Evolutionary conservation across 2,888 invertebrate species (phyloP).

Genomic region (Cephus pygmeus): DNA sequence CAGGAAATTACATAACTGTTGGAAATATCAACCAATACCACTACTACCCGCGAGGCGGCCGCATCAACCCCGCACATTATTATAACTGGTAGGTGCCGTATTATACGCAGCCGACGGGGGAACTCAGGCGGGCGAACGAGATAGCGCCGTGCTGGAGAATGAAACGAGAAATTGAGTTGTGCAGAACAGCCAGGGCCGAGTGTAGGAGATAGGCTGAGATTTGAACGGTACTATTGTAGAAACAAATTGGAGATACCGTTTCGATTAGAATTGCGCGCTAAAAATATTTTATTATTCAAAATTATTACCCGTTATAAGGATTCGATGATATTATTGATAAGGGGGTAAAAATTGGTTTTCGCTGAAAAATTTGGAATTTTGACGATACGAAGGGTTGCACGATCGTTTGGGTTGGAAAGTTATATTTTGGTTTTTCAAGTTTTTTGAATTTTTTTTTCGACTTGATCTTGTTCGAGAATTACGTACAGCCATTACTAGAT

Average conservation of each 20-base stretch:
- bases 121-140: slow-evolving; percentile 64
- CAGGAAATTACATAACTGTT: slow-evolving; percentile 67
- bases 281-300: neutral
- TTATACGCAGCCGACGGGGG: slow-evolving; percentile 62
- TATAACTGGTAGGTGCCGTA: slow-evolving; percentile 63
- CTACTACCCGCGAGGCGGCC: slow-evolving; percentile 44
- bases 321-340: neutral
- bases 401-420: neutral
- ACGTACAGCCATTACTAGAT: neutral
- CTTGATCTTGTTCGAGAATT: slow-evolving; percentile 6
- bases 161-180: slow-evolving; percentile 66
- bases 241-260: neutral
- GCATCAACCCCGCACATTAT: slow-evolving; percentile 56
- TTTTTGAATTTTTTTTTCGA: neutral
- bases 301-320: neutral
- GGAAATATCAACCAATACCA: slow-evolving; percentile 66
- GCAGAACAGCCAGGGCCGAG: slow-evolving; percentile 49
- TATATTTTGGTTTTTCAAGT: neutral
- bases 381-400: neutral
- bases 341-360: neutral
- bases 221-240: neutral
- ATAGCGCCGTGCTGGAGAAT: slow-evolving; percentile 62
- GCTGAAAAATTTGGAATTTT: neutral
- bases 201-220: slow-evolving; percentile 16
- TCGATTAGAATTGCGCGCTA: neutral